Base-by-base conservation (phyloP, 1,140 invertebrate genomes). In the Magallana ariakensis region DNA sequence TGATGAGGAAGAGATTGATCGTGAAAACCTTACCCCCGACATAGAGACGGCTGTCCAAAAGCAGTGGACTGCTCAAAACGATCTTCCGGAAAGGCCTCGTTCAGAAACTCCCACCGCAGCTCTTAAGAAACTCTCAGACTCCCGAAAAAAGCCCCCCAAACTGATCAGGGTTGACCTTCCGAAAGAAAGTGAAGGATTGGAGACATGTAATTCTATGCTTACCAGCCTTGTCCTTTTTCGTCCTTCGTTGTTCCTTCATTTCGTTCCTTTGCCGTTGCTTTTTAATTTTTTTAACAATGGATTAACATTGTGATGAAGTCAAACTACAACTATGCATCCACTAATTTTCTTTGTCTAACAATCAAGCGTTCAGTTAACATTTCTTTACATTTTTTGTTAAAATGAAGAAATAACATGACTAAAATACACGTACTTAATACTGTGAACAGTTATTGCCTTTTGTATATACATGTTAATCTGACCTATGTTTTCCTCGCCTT, bases 121-220 rank as follows among this genome's bases (percentile, higher is more conserved):
- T 13, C 57, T 88, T 11, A 85, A 84, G 54, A 85, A 81, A 26
- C 55, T 88, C 1, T 85, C 84, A 33, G 84, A 85, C 53, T 80
- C 84, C 10, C 87, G 84, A 26, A 88, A 88, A 58, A 19, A 33
- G 57, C 58, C 46, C 10, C 87, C 87, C 7, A 75, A 75, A 75
- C 22, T 75, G 66, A 88, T 88, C 62, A 88, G 82, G 70, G 58
- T 88, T 54, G 80, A 85, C 16, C 58, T 88, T 46, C 87, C 87
- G 13, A 82, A 83, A 83, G 87, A 88, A 85, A 85, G 80, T 56
- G 87, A 88, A 53, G 83, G 80, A 57, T 46, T 83, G 46, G 87
- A 87, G 9, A 62, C 85, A 75, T 75, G 85, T 87, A 87, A 86
- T 66, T 22, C 5, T 26, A 13, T 3, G 66, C 26, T 75, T 75